Evolutionary conservation across 2,888 invertebrate genomes (phyloP).

Genomic region (Agapostemon virescens): DNA sequence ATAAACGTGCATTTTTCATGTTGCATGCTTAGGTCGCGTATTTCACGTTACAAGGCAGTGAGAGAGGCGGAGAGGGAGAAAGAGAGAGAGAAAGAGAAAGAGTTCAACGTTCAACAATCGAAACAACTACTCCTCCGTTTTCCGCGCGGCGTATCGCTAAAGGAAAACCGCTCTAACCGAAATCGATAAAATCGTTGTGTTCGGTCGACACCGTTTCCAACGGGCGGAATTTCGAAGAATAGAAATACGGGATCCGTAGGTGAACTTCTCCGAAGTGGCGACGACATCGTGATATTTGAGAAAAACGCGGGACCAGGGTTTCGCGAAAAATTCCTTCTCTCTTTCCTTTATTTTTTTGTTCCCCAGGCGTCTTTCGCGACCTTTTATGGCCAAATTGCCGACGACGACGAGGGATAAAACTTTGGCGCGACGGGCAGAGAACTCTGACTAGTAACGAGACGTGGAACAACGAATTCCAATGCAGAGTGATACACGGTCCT

Average conservation of each 20-base stretch:
- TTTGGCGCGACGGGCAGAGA: slow-evolving; percentile 67
- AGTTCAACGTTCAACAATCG: slow-evolving; percentile 13
- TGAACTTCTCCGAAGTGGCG: neutral
- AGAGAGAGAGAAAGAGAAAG: neutral
- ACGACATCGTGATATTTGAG: neutral
- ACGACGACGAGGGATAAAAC: slow-evolving; percentile 63
- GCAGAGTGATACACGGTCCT: slow-evolving; percentile 76
- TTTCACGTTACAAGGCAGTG: neutral
- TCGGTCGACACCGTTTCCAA: neutral
- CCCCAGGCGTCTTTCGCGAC: slow-evolving; percentile 46
- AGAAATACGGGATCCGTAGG: neutral
- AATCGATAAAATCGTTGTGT: slow-evolving; percentile 1
- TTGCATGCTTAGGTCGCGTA: neutral
- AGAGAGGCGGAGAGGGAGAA: neutral
- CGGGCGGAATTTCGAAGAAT: slow-evolving; percentile 3
- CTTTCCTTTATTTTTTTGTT: slow-evolving; percentile 7
- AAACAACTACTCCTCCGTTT: neutral
- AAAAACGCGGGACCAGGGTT: neutral
- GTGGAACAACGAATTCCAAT: slow-evolving; percentile 77
- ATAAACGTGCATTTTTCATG: slow-evolving; percentile 7
- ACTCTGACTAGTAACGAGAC: slow-evolving; percentile 75
- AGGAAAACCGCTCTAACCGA: neutral
- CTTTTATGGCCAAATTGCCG: slow-evolving; percentile 57
- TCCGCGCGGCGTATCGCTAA: neutral
- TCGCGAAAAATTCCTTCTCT: neutral